These are phyloP conservation scores for Trachelus stipa DNA, from an alignment of 2,888 invertebrate genomes.

Conservation along the genomic window DNA sequence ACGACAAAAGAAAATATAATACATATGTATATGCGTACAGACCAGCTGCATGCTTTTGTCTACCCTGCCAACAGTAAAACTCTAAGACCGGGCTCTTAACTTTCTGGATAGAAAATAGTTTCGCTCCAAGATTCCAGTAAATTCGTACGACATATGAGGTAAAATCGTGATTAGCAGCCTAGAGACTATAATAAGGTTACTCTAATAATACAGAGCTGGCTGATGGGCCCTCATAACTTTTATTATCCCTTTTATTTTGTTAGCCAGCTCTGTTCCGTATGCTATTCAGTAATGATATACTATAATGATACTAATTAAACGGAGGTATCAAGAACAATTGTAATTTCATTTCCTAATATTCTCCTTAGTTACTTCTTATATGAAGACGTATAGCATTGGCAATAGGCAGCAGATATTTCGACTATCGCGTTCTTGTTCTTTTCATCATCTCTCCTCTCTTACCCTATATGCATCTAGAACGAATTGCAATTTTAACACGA, in stretches of 20 bases:
- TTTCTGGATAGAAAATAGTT: neutral
- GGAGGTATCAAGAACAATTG: neutral
- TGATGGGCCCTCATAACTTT: neutral
- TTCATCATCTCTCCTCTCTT: neutral
- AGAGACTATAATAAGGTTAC: neutral
- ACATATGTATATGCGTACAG: neutral
- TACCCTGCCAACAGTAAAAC: neutral
- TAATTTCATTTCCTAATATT: neutral
- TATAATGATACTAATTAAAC: neutral
- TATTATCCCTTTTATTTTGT: neutral
- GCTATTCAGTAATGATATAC: neutral
- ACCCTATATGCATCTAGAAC: neutral
- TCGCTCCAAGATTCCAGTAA: neutral
- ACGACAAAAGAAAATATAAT: neutral
- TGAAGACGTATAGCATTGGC: neutral
- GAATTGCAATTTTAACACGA: neutral
- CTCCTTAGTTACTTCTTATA: neutral
- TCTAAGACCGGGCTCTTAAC: neutral
- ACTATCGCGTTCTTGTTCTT: neutral
- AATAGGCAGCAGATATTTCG: neutral
- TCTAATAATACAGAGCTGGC: neutral
- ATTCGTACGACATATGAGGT: neutral
- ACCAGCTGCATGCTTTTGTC: neutral
- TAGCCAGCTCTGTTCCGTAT: neutral
- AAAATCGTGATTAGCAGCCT: conserved; percentile 3